Evolutionary conservation across 2,888 invertebrate genomes (phyloP), one percentile per base, ranked within the genome.

Genomic region (Gastrophysa polygoni): DNA sequence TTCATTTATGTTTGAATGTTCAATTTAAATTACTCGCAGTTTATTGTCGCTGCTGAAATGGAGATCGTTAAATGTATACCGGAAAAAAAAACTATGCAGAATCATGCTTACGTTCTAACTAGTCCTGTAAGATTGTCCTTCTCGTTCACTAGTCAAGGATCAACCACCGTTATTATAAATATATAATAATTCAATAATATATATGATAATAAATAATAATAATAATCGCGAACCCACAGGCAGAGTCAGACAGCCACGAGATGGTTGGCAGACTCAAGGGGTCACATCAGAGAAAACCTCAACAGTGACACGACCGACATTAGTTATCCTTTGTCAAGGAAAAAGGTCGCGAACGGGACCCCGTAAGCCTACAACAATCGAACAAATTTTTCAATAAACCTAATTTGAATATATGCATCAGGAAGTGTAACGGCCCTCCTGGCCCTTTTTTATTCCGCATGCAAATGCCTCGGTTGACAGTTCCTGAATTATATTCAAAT

Each of bases 401-500:
- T 73, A 68, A 75, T 75, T 75, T 75, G 73, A 75, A 75, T 75
- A 75, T 70, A 65, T 52, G 61, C 58, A 64, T 57, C 61, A 50
- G 52, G 24, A 63, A 62, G 60, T n/a, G n/a, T 66, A 68, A 66
- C 68, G 66, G 63, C 64, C 63, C 52, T 60, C 55, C 62, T 67
- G 63, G 67, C 65, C 59, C 64, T 63, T 69, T 66, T 61, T 54
- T 65, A 65, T 68, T 68, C 75, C 71, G 69, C 78, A 80, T 79
- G 80, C 78, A 78, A 80, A 79, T 79, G 77, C 73, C 71, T 71
- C 72, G 34, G 63, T 78, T 79, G 80, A 79, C 78, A 80, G 78
- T 78, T 79, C 73, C 72, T 78, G 79, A 80, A 80, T 80, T 74
- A 80, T 79, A 80, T 79, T 80, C 77, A 80, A 78, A 79, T 78